Evolutionary conservation across 1,140 invertebrate genomes (phyloP).

Genomic region (Monochamus saltuarius): DNA sequence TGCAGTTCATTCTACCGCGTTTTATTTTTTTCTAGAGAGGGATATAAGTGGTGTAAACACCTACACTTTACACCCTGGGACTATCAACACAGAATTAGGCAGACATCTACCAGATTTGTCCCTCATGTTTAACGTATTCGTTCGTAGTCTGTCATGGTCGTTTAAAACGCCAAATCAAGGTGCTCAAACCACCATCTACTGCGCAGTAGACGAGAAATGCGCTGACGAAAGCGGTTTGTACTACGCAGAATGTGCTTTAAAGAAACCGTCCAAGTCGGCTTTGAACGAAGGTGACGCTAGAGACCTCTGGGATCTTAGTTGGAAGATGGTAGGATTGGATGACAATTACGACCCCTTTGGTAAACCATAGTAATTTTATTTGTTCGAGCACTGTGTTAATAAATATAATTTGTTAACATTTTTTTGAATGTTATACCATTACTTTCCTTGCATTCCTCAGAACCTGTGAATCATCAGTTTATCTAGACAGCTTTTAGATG

Average conservation of each 20-base stretch:
- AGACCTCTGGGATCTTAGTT: conserved; percentile 74
- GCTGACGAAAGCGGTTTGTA: conserved; percentile 63
- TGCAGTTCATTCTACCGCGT: too few relatives aligned
- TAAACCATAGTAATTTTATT: too few relatives aligned
- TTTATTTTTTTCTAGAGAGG: conserved; percentile 49
- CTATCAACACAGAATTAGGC: conserved; percentile 72
- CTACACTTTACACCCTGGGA: conserved; percentile 72
- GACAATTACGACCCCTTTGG: conserved; percentile 43
- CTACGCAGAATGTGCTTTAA: conserved; percentile 61
- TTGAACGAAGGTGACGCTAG: conserved; percentile 60
- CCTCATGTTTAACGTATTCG: conserved; percentile 47
- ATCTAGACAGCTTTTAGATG: too few relatives aligned
- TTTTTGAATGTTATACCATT: too few relatives aligned
- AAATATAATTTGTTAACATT: too few relatives aligned
- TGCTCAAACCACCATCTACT: conserved; percentile 78
- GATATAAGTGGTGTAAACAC: conserved; percentile 59
- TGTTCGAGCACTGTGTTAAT: too few relatives aligned
- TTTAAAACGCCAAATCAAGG: conserved; percentile 67
- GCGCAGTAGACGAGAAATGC: conserved; percentile 69
- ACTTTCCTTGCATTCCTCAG: too few relatives aligned
- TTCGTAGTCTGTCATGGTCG: conserved; percentile 36
- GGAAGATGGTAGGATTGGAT: conserved; percentile 58
- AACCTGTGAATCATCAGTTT: too few relatives aligned
- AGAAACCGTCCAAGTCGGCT: conserved; percentile 51
- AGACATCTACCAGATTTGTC: conserved; percentile 63